These are phyloP conservation scores for Oncorhynchus nerka DNA, from an alignment of 2,113 vertebrate species.

Conservation along the genomic window DNA sequence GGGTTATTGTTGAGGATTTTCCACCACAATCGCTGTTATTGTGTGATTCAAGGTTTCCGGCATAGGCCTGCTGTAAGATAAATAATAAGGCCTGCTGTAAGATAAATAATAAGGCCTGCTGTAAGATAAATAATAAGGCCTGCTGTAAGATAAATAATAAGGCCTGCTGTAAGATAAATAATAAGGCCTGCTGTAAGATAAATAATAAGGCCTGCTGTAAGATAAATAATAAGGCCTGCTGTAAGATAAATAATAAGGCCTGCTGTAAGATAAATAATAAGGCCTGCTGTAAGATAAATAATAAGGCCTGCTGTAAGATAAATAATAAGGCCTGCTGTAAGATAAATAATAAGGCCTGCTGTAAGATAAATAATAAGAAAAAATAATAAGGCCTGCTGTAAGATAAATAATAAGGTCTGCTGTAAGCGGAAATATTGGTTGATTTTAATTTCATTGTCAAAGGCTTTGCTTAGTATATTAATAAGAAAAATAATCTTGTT, in stretches of 20 bases:
- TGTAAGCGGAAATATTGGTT: slow-evolving; percentile 22
- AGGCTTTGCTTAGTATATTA: not conserved
- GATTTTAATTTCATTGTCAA: slow-evolving; percentile 13
- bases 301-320: no score
- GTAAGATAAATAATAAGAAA: not conserved
- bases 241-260: no score
- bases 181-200: not conserved
- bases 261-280: slow-evolving; percentile 11
- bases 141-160: no score
- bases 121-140: slow-evolving; percentile 3
- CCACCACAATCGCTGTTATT: slow-evolving; percentile 41
- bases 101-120: no score
- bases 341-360: not conserved
- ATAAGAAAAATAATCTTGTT: slow-evolving; percentile 8
- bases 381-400: no score
- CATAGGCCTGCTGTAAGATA: slow-evolving; percentile 24
- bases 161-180: slow-evolving; percentile 17
- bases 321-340: not conserved
- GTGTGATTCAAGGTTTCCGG: slow-evolving; percentile 42
- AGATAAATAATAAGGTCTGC: not conserved
- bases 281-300: not conserved
- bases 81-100: not conserved
- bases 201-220: no score
- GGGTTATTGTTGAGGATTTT: slow-evolving; percentile 63
- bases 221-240: not conserved